Evolutionary conservation across 1,140 invertebrate species (phyloP), one percentile per base, ranked within the genome.

Genomic region (Caenorhabditis latens): DNA sequence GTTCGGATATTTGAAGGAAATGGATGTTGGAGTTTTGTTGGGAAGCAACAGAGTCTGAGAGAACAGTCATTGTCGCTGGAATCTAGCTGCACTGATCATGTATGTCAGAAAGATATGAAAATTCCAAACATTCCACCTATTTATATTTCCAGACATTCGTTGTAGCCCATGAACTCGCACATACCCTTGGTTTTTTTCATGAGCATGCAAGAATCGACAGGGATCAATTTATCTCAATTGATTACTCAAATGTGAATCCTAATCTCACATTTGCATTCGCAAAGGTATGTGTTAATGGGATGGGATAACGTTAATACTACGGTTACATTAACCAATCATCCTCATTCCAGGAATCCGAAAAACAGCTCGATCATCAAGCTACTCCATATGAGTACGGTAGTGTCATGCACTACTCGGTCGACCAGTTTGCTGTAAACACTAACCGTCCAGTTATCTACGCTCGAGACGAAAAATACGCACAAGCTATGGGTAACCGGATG

Each of bases 21-120:
- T 32, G 71, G 71, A 53, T 79, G 71, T n/a, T 79, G 71, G 71
- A 79, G 71, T 79, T 79, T 79, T 79, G 71, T 79, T 32, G 71
- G 71, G 16, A 79, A 79, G n/a, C 71, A 79, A 24, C 71, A 48
- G 13, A 79, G 19, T 11, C 46, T 79, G 0, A 48, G 71, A 48
- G 71, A 79, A 14, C 71, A 79, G n/a, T 79, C 71, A 24, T 43
- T 79, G 43, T 79, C 71, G 5, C 13, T 79, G 46, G 71, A 79
- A n/a, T 19, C 7, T 24, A 79, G 71, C 53, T 79, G 71, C n/a
- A 50, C 46, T 9, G 71, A 79, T 79, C 71, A 79, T 71, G 65
- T 71, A 46, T 46, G 65, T 46, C 4, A 58, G 1, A 32, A 24
- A 21, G n/a, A 11, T 63, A 8, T 8, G 24, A 4, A 11, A 2